phyloP scores from a whole-genome alignment of 2,113 vertebrate genomes.

The Felis catus region F.catus_Fca126_mat1.0 CM031424.1:71024501-71025000 shows the following conservation, averaged over 20 bases:
- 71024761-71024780: conserved; percentile 60
- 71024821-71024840: not conserved
- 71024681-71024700: not conserved
- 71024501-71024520: conserved; percentile 5
- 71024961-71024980: not conserved
- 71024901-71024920: conserved; percentile 19
- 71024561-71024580: conserved; percentile 52
- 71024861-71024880: not conserved
- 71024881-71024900: conserved; percentile 20
- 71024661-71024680: conserved; percentile 9
- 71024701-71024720: conserved; percentile 73
- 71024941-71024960: not conserved
- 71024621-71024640: conserved; percentile 81
- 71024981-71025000: conserved; percentile 23
- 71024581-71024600: conserved; percentile 52
- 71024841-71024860: conserved; percentile 17
- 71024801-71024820: not conserved
- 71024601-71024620: conserved; percentile 65
- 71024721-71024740: conserved; percentile 73
- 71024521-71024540: not conserved
- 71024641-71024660: conserved; percentile 71
- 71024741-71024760: conserved; percentile 63
- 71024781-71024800: conserved; percentile 55
- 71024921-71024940: conserved; percentile 9
- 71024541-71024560: not conserved